phyloP scores from a whole-genome alignment of 2,797 vertebrate species.

The Sandelia bainsii region DNA sequence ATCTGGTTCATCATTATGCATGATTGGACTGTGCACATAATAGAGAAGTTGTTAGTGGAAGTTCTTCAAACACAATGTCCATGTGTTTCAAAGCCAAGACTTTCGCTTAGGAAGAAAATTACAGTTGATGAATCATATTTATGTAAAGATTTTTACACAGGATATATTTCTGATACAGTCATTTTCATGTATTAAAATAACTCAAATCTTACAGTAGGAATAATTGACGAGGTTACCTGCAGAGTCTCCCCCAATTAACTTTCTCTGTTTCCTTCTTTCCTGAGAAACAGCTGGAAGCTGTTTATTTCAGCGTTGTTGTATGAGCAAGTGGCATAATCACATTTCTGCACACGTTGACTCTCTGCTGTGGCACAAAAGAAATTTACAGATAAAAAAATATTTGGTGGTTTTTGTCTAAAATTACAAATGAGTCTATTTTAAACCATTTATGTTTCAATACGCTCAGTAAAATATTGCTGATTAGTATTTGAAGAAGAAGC shows the following conservation, averaged over 20 bases:
- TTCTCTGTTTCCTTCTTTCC: slow-evolving; percentile 35
- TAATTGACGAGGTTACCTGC: slow-evolving; percentile 37
- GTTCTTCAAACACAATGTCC: slow-evolving; percentile 22
- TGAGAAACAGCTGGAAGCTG: slow-evolving; percentile 48
- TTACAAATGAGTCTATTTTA: background rate
- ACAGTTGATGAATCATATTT: background rate
- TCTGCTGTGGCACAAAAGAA: slow-evolving; percentile 13
- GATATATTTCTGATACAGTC: background rate
- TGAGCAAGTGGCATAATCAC: slow-evolving; percentile 41
- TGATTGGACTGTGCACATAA: slow-evolving; percentile 32
- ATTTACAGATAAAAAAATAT: background rate
- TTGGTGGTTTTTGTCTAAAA: slow-evolving; percentile 12
- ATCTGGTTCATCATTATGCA: slow-evolving; percentile 42
- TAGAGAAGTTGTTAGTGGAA: slow-evolving; percentile 22
- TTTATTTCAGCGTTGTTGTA: slow-evolving; percentile 42
- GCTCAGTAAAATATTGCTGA: slow-evolving; percentile 12
- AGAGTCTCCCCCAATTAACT: slow-evolving; percentile 32
- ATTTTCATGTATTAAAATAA: background rate
- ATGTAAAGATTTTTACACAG: background rate
- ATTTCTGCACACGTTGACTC: slow-evolving; percentile 27
- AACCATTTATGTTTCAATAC: background rate
- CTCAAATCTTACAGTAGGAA: slow-evolving; percentile 15
- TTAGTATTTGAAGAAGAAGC: slow-evolving; percentile 13
- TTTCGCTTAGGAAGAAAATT: background rate
- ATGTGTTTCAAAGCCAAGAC: slow-evolving; percentile 5